Percentiles rank a stretch among this genome's conserved stretches.
These are phyloP conservation scores for Tiaroga cobitis DNA, from an alignment of 2,797 vertebrate species.

Conservation along the genomic window DNA sequence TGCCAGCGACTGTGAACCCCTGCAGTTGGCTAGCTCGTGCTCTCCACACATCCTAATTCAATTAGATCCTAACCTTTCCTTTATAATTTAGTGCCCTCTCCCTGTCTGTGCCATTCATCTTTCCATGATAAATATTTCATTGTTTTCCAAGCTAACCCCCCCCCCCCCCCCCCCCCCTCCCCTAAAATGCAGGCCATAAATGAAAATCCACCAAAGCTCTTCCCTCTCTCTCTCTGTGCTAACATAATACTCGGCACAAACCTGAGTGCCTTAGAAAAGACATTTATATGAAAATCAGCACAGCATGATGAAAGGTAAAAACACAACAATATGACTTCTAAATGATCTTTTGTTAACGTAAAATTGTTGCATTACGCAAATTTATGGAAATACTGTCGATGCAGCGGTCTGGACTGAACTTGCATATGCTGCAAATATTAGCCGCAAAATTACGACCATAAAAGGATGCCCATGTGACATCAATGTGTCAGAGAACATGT, in stretches of 20 bases:
- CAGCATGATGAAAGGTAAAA: conserved; percentile 77
- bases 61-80: conserved; percentile 84
- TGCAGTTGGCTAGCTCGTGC: conserved; percentile 75
- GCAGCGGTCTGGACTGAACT: conserved; percentile 75
- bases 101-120: conserved; percentile 83
- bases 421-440: conserved; percentile 71
- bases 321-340: conserved; percentile 74
- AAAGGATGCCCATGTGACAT: conserved; percentile 14
- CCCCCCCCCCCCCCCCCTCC: conserved; percentile 53
- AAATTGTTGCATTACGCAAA: conserved; percentile 83
- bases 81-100: conserved; percentile 83
- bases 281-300: conserved; percentile 84
- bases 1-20: conserved; percentile 72
- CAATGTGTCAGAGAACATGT: conserved; percentile 14
- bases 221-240: conserved; percentile 60
- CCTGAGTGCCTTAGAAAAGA: conserved; percentile 76
- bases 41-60: conserved; percentile 81
- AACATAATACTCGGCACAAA: conserved; percentile 72
- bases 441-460: conserved; percentile 46
- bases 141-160: conserved; percentile 70
- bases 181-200: conserved; percentile 71
- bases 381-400: conserved; percentile 79
- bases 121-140: conserved; percentile 79
- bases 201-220: conserved; percentile 70
- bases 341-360: conserved; percentile 73